phyloP scores from a whole-genome alignment of 2,888 invertebrate genomes.

The Sarcophaga caerulescens region DNA sequence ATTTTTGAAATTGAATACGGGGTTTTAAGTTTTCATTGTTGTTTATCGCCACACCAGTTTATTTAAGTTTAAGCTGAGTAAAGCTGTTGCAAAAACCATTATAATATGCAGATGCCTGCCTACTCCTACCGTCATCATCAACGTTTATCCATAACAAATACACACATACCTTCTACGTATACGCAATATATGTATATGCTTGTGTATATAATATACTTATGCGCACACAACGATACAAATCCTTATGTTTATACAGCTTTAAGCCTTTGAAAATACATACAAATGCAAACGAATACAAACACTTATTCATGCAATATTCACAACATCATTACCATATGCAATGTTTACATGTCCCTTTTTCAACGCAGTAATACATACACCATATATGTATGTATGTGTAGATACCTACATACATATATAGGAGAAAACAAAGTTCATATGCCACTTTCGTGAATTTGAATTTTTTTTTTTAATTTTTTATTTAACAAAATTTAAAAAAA shows the following conservation, averaged over 20 bases:
- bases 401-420: background rate
- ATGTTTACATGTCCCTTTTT: no score
- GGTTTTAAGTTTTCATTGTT: slow-evolving; percentile 48
- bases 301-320: background rate
- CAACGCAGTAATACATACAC: background rate
- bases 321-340: background rate
- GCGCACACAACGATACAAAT: slow-evolving; percentile 17
- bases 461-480: no score
- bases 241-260: slow-evolving; percentile 39
- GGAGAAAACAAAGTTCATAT: no score
- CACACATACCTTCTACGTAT: background rate
- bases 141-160: background rate
- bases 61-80: slow-evolving; percentile 51
- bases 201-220: slow-evolving; percentile 29
- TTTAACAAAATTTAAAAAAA: no score
- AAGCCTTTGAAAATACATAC: slow-evolving; percentile 23
- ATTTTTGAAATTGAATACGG: slow-evolving; percentile 21
- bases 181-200: background rate
- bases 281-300: slow-evolving; percentile 3
- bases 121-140: background rate
- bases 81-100: slow-evolving; percentile 48
- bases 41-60: slow-evolving; percentile 52
- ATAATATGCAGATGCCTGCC: slow-evolving; percentile 34
- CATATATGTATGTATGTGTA: background rate
- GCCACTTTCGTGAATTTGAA: no score